Percentiles rank a stretch among this genome's conserved stretches.
Conservation (phyloP, 2,113 vertebrate species). For the Erythrocercus mccallii region DNA sequence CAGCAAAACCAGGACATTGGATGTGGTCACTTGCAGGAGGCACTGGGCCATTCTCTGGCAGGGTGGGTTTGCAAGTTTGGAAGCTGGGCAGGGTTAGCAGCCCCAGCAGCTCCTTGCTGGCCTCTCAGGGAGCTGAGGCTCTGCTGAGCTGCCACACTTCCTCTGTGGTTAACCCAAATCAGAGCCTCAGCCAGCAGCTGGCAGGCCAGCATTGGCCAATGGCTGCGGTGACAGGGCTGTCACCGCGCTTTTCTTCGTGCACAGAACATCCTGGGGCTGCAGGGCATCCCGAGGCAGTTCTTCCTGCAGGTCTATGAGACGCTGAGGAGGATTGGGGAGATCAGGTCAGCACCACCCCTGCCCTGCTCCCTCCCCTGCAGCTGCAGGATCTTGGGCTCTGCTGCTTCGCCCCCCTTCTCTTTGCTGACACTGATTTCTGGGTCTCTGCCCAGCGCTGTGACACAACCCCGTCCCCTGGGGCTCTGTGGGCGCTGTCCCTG, state of each 20-base stretch:
- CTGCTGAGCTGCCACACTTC: not conserved
- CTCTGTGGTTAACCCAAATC: constrained; percentile 61
- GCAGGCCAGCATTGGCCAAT: not conserved
- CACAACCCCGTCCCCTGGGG: fast-evolving
- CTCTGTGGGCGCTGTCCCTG: not conserved
- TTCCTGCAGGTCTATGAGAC: constrained; percentile 87
- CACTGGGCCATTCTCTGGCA: not conserved
- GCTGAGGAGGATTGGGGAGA: constrained; percentile 78
- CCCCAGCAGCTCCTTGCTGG: not conserved
- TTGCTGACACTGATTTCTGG: fast-evolving
- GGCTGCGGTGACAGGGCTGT: not conserved
- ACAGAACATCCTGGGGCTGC: constrained; percentile 91
- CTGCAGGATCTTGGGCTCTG: not conserved
- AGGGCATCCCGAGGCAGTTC: constrained; percentile 82
- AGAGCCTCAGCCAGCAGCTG: not conserved
- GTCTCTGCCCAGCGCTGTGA: not conserved
- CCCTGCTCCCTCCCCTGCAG: not conserved
- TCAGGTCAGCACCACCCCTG: constrained; percentile 66
- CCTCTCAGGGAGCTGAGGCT: not conserved
- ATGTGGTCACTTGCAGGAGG: not conserved
- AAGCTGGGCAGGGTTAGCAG: not conserved
- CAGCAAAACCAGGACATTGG: not conserved
- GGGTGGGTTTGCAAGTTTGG: not conserved
- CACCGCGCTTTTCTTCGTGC: not conserved
- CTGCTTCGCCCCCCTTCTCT: fast-evolving